A percentile compares a stretch with the other conserved stretches of the same genome.
These are phyloP conservation scores for Pelecanus crispus DNA, from an alignment of 2,113 vertebrate genomes.

Conservation along the genomic window DNA sequence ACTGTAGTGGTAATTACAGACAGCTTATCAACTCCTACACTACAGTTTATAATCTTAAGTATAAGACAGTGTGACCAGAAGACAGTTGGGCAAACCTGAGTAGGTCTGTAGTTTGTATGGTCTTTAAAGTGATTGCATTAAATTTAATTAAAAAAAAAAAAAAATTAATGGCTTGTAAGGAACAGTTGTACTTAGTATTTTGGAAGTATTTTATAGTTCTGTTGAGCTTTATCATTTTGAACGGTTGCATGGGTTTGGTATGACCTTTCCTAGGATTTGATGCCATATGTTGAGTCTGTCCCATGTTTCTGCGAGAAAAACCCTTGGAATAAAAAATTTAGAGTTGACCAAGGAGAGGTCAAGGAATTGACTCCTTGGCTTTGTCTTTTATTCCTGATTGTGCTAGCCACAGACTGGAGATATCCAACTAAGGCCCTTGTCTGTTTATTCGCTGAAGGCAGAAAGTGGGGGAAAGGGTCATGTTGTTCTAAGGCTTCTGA, in stretches of 20 bases:
- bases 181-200: background rate
- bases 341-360: background rate
- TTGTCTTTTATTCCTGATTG: background rate
- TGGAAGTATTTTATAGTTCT: background rate
- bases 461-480: background rate
- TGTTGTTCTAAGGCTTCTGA: background rate
- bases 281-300: background rate
- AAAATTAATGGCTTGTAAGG: background rate
- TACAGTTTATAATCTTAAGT: background rate
- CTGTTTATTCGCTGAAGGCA: background rate
- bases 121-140: background rate
- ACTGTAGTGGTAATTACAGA: background rate
- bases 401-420: background rate
- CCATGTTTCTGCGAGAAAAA: background rate
- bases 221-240: background rate
- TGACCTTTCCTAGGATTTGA: background rate
- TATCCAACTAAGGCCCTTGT: background rate
- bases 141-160: too few species aligned
- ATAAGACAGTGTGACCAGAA: background rate
- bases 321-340: background rate
- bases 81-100: background rate
- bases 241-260: background rate
- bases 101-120: background rate
- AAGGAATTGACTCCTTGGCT: background rate
- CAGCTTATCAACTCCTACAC: background rate